These are phyloP conservation scores for Bufo gargarizans DNA, from an alignment of 2,113 vertebrate genomes.

Conservation along the genomic window DNA sequence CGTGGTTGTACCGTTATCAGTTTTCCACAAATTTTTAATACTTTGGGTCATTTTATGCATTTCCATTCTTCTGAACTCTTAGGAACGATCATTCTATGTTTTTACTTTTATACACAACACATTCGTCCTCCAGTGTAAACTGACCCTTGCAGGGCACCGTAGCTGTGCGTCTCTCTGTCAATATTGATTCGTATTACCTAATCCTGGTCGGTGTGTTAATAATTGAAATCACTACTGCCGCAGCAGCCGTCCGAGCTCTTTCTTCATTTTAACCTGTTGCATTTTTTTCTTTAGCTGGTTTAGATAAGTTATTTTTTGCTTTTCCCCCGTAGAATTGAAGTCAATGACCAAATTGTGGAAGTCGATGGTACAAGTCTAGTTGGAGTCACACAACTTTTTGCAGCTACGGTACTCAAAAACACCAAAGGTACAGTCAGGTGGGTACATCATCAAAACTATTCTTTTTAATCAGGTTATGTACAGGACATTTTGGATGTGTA, in stretches of 20 bases:
- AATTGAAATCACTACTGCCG: not conserved
- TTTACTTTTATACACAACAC: not conserved
- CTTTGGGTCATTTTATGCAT: no score
- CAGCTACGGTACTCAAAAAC: conserved; percentile 91
- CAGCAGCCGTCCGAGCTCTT: not conserved
- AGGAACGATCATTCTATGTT: no score
- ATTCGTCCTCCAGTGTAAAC: not conserved
- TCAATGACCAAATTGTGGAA: conserved; percentile 94
- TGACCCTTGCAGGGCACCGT: not conserved
- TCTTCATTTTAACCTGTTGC: not conserved
- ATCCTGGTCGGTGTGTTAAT: conserved; percentile 28
- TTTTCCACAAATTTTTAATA: no score
- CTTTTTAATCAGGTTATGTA: not conserved
- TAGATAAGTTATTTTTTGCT: conserved; percentile 46
- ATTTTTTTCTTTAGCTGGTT: not conserved
- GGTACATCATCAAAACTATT: conserved; percentile 50
- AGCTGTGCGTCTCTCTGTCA: not conserved
- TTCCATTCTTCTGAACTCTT: no score
- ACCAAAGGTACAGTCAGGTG: conserved; percentile 90
- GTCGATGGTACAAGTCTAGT: conserved; percentile 89
- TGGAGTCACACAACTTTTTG: conserved; percentile 91
- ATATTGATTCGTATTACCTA: conserved; percentile 21
- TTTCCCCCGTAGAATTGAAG: conserved; percentile 78
- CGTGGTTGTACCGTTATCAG: no score
- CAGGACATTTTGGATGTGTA: not conserved